Evolutionary conservation across 2,797 vertebrate genomes (phyloP).

Genomic region (Eleutherodactylus coqui): DNA sequence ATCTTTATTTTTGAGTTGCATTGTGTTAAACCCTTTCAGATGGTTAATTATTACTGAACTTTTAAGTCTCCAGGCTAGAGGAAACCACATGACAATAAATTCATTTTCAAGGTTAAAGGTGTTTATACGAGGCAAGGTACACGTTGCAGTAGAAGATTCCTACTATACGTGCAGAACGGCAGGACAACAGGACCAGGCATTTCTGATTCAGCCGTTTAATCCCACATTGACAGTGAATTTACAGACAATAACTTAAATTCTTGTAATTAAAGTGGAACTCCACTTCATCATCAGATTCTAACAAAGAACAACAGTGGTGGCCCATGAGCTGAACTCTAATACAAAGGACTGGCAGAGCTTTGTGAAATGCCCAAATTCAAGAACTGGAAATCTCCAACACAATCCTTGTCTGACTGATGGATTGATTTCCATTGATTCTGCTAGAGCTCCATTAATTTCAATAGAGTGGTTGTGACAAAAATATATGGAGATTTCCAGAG

Average conservation of each 20-base stretch:
- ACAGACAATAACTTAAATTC: neutral
- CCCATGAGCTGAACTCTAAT: neutral
- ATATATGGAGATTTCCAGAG: too few relatives aligned
- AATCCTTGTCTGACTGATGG: neutral
- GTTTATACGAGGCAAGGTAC: conserved; percentile 37
- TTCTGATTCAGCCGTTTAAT: conserved; percentile 35
- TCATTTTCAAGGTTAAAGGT: conserved; percentile 41
- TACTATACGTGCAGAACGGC: conserved; percentile 52
- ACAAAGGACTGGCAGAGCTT: neutral
- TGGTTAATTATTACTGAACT: conserved; percentile 52
- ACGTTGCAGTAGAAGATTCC: neutral
- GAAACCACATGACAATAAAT: conserved; percentile 45
- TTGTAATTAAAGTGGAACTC: neutral
- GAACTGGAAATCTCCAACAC: neutral
- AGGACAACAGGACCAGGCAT: conserved; percentile 20
- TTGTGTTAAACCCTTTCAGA: conserved; percentile 13
- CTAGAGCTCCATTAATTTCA: too few relatives aligned
- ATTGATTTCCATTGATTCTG: too few relatives aligned
- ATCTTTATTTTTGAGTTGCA: neutral
- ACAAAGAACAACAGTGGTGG: neutral
- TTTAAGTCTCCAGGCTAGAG: conserved; percentile 24
- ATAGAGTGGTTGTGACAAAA: too few relatives aligned
- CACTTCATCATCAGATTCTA: neutral
- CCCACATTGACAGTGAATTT: neutral
- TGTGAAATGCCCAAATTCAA: neutral